These are phyloP conservation scores for Sebastes miniatus DNA, from an alignment of 2,797 vertebrate genomes.

Conservation along the genomic window DNA sequence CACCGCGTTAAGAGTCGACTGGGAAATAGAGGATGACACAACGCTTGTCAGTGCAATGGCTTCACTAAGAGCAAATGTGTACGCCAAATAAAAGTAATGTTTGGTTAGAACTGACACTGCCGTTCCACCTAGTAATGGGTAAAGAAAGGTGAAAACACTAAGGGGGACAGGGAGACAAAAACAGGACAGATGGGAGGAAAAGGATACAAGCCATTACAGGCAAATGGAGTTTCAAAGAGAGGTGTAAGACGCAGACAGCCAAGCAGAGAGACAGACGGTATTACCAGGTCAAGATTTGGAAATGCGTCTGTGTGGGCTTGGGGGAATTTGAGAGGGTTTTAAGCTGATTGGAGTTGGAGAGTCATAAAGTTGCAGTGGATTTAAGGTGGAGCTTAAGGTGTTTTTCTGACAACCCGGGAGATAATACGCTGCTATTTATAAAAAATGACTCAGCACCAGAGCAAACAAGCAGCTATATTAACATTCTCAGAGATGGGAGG, in stretches of 20 bases:
- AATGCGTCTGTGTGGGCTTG: not conserved
- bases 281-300: constrained; percentile 12
- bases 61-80: constrained; percentile 34
- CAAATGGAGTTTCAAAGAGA: constrained; percentile 3
- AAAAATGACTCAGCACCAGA: not conserved
- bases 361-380: not conserved
- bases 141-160: constrained; percentile 18
- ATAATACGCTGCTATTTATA: not conserved
- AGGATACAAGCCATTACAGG: not conserved
- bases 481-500: not conserved
- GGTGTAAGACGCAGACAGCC: constrained; percentile 2
- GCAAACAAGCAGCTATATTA: not conserved
- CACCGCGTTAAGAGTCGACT: constrained; percentile 4
- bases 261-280: constrained; percentile 1
- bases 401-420: constrained; percentile 14
- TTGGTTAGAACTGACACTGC: constrained; percentile 10
- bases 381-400: constrained; percentile 1
- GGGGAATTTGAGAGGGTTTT: not conserved
- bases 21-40: constrained; percentile 29
- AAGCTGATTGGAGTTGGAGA: not conserved
- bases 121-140: not conserved
- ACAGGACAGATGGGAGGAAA: not conserved
- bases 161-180: constrained; percentile 19
- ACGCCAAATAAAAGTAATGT: constrained; percentile 29
- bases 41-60: constrained; percentile 22